Evolutionary conservation across 2,113 vertebrate species (phyloP).

Genomic region (Odocoileus virginianus): DNA sequence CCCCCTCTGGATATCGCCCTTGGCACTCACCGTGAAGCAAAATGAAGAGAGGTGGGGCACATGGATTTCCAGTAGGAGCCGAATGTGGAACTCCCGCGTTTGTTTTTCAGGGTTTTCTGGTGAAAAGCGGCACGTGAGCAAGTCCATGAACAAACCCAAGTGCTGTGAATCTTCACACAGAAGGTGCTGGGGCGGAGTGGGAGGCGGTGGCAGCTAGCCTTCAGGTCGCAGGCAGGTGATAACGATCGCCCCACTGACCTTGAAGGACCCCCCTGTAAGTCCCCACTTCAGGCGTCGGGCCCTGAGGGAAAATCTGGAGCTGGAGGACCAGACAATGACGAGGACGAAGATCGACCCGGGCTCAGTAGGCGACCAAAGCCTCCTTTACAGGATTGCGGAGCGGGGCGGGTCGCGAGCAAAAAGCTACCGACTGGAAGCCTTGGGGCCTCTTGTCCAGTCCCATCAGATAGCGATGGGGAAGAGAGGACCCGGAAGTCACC

Average conservation of each 20-base stretch:
- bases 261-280: not conserved
- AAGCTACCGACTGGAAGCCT: not conserved
- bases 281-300: accelerated
- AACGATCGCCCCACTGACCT: accelerated
- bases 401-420: not conserved
- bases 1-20: not conserved
- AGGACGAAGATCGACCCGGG: too few relatives aligned
- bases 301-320: not conserved
- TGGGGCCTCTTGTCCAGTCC: not conserved
- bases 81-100: not conserved
- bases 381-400: not conserved
- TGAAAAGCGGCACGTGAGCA: not conserved
- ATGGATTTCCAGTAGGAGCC: not conserved
- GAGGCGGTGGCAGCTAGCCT: not conserved
- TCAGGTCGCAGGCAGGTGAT: too few relatives aligned
- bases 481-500: accelerated
- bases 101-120: not conserved
- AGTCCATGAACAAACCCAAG: not conserved
- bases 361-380: not conserved
- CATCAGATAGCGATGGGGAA: not conserved
- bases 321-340: accelerated
- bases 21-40: not conserved
- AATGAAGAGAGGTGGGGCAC: not conserved
- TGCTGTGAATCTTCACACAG: not conserved
- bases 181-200: not conserved